Evolutionary conservation across 2,113 vertebrate species (phyloP), one percentile per base, ranked within the genome.

Genomic region (Boleophthalmus pectinirostris): DNA sequence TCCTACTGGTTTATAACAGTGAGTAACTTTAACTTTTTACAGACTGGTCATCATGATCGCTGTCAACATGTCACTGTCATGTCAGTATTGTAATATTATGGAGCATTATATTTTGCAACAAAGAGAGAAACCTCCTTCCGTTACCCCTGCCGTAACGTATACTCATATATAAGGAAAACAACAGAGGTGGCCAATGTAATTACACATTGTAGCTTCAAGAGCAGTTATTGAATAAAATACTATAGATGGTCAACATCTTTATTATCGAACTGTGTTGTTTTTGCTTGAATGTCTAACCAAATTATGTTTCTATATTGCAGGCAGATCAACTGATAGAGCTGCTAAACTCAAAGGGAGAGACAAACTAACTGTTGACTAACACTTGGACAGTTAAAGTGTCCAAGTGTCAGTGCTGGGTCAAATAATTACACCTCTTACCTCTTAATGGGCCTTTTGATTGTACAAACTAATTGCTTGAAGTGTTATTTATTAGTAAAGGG

Each of bases 1-100:
- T 97, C 98, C 29, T 97, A 96, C 82, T 99, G 98, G 98, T 99
- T 99, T 76, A 92, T 98, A 69, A 96, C 96, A 12, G 98, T 99
- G 90, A 95, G 95, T 25, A 74, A 2, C 7, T 18, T 7, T n/a
- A 38, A 5, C 60, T 20, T 0, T 61, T 9, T 25, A 61, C 58
- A 25, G 24, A 33, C 8, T 61, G 14, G 15, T 15, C 25, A 11
- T 54, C 9, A 21, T 54, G 51, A 10, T 54, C 20, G 11, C 20
- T 51, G n/a, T 43, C 29, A 29, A 29, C 29, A 29, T 29, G 29
- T 29, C 29, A 51, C 18, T 21, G 1, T 54, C 20, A 51, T 4
- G 16, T 20, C 47, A 7, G 5, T 51, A 51, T 51, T 51, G 47
- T 16, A 51, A 51, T 51, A 18, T 7, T 16, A 20, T 51, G 47